Percentiles rank a stretch among this genome's conserved stretches.
Evolutionary conservation across 2,797 vertebrate genomes (phyloP).

Genomic region (Tachyglossus aculeatus): DNA sequence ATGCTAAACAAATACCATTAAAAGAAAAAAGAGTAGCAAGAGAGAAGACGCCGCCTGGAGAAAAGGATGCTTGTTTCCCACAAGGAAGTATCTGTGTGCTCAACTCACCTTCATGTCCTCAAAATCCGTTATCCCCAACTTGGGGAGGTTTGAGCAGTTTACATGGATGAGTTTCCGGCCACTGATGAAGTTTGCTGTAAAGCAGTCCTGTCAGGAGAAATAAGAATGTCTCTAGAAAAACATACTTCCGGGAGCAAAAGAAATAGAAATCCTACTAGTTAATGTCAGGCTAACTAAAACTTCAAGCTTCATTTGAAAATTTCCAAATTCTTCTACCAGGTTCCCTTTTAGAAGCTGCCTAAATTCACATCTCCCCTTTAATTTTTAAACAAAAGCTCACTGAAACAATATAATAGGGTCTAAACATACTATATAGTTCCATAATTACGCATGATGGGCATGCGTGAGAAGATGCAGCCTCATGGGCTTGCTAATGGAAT

Average conservation of each 20-base stretch:
- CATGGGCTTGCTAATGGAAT: no score
- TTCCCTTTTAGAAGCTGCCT: no score
- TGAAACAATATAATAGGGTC: no score
- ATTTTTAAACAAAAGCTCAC: no score
- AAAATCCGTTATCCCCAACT: constrained; percentile 87
- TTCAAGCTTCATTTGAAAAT: no score
- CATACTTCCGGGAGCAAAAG: not conserved
- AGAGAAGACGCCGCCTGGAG: not conserved
- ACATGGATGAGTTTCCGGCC: constrained; percentile 87
- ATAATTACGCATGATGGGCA: no score
- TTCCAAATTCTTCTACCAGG: no score
- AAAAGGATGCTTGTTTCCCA: not conserved
- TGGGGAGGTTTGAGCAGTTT: constrained; percentile 81
- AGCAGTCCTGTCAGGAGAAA: constrained; percentile 80
- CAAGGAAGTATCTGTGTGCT: not conserved
- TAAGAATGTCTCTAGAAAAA: constrained; percentile 24
- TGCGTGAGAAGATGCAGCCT: no score
- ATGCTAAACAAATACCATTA: not conserved
- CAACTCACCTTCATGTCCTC: constrained; percentile 85
- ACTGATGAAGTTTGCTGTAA: constrained; percentile 83
- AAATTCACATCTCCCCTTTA: no score
- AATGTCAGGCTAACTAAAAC: no score
- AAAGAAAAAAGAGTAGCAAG: not conserved
- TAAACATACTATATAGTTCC: no score
- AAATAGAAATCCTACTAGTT: not conserved